Percentiles rank a stretch among this genome's conserved stretches.
These are phyloP conservation scores for Peromyscus polionotus DNA, from an alignment of 2,113 vertebrate species.

Conservation along the genomic window DNA sequence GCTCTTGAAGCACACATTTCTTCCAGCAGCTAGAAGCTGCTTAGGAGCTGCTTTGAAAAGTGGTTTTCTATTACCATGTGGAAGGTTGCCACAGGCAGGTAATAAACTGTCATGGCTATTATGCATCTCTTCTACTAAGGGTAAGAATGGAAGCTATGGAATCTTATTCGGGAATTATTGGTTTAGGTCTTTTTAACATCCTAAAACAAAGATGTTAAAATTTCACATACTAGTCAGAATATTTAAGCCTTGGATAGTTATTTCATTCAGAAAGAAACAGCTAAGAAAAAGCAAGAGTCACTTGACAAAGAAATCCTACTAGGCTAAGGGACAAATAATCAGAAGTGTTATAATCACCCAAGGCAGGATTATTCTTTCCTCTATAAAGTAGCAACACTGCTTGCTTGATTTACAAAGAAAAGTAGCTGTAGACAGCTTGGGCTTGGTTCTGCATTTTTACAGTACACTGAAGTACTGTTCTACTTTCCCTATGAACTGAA, in stretches of 20 bases:
- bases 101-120: neutral
- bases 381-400: neutral
- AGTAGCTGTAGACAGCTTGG: neutral
- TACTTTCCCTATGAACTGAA: neutral
- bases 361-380: neutral
- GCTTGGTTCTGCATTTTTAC: neutral
- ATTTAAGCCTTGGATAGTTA: slow-evolving; percentile 60
- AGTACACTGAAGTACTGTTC: slow-evolving; percentile 37
- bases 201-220: slow-evolving; percentile 60
- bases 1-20: slow-evolving; percentile 51
- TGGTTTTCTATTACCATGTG: neutral
- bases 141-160: neutral
- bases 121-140: neutral
- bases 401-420: slow-evolving; percentile 1
- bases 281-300: slow-evolving; percentile 31
- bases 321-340: slow-evolving; percentile 12
- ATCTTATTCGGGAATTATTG: slow-evolving; percentile 27
- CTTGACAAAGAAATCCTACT: slow-evolving; percentile 11
- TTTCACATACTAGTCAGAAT: slow-evolving; percentile 61
- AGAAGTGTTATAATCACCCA: neutral
- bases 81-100: neutral
- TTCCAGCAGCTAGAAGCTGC: slow-evolving; percentile 37
- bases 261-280: slow-evolving; percentile 62
- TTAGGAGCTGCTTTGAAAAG: slow-evolving; percentile 18
- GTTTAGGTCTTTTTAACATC: slow-evolving; percentile 28